Evolutionary conservation across 2,113 vertebrate species (phyloP), one percentile per base, ranked within the genome.

Genomic region (Thinocorus orbignyianus): DNA sequence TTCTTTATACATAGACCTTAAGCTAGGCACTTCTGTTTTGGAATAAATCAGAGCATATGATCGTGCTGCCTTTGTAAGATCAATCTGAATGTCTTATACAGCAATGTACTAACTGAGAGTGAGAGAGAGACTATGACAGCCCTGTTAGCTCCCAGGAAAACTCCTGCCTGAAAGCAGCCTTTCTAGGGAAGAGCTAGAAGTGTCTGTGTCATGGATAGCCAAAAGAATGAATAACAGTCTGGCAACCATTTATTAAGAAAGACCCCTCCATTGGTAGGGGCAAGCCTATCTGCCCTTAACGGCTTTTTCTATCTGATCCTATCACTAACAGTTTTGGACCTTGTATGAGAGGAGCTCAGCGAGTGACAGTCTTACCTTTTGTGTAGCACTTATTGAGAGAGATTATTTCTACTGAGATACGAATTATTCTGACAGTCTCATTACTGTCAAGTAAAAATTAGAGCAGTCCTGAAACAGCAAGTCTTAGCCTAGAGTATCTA

Each of bases 361-460:
- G 13, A 91, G 49, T 61, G 77, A 76, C 44, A 64, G 28, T 69
- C 44, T 23, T 71, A 81, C 31, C 10, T 96, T 88, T 76, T 71
- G 31, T 54, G 7, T 65, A 79, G 49, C 57, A 46, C 81, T 91
- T 73, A 94, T 86, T 5, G 7, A 85, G 71, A 73, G 31, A 88
- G 85, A 57, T 90, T 81, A 64, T 81, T 92, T 94, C 69, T 81
- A 37, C 57, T 30, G 39, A 57, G 66, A 33, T 81, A 76, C 81
- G 61, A 91, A 84, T 86, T 92, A 81, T 82, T 91, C 65, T 89
- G 86, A 49, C 52, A 91, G 69, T 71, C 80, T 86, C 70, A 81
- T 96, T 93, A 84, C n/a, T 84, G 80, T 91, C 92, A 85, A 70
- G 52, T 65, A 17, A 93, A 96, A 96, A 76, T 81, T 52, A 92